Conservation (phyloP, 2,888 invertebrate species). For the Pardosa pseudoannulata region DNA sequence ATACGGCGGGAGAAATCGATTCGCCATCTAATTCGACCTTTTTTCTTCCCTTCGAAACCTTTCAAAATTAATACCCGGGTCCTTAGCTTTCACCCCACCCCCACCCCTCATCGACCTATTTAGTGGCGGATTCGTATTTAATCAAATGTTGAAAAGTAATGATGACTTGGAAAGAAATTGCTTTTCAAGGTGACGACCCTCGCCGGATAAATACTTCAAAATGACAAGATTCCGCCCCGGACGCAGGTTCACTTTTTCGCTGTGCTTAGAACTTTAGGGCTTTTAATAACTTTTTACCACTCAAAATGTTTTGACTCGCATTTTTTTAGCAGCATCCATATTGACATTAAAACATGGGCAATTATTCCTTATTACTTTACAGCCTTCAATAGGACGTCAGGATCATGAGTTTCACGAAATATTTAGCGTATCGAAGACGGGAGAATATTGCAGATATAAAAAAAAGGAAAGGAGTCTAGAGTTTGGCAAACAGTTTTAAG, state of each 20-base stretch:
- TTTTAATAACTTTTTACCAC: conserved; percentile 67
- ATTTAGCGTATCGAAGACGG: not conserved
- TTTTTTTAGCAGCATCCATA: not conserved
- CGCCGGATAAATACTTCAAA: conserved; percentile 59
- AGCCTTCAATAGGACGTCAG: conserved; percentile 30
- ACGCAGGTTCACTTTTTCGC: conserved; percentile 63
- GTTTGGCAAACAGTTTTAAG: not conserved
- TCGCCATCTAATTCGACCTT: conserved; percentile 64
- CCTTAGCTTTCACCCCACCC: conserved; percentile 27
- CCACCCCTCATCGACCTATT: conserved; percentile 40
- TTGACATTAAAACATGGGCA: conserved; percentile 61
- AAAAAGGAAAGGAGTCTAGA: not conserved
- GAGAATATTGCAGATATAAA: too few species aligned
- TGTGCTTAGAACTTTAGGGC: conserved; percentile 48
- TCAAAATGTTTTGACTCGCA: conserved; percentile 32
- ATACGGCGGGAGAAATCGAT: conserved; percentile 66
- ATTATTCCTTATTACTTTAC: conserved; percentile 61
- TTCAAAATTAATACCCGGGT: conserved; percentile 71
- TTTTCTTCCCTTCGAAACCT: conserved; percentile 48
- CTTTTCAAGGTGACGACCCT: conserved; percentile 66
- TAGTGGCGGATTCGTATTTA: conserved; percentile 66
- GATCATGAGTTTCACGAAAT: not conserved
- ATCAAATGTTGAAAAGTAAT: conserved; percentile 72
- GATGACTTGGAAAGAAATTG: conserved; percentile 64
- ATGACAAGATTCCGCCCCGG: conserved; percentile 46